Conservation (phyloP, 2,888 invertebrate species). For the Choristoneura rosaceana region DNA sequence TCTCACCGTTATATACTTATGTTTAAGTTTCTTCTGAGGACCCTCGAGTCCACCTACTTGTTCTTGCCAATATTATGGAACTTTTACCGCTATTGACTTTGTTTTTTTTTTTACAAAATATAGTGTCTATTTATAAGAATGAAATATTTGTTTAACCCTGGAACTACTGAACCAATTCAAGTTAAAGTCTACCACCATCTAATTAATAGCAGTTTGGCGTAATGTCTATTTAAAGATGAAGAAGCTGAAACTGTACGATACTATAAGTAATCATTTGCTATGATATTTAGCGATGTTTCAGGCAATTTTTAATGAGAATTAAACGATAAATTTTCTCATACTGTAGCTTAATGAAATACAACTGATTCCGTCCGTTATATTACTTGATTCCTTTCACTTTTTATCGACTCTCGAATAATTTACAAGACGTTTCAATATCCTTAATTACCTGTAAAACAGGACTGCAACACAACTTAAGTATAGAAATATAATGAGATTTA, state of each 20-base stretch:
- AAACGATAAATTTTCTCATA: background rate
- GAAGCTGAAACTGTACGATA: too few relatives aligned
- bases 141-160: too few relatives aligned
- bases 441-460: constrained; percentile 16
- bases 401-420: constrained; percentile 19
- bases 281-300: background rate
- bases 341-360: constrained; percentile 16
- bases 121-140: background rate
- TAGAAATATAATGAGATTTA: background rate
- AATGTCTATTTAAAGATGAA: too few relatives aligned
- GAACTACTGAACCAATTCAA: too few relatives aligned
- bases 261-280: background rate
- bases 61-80: constrained; percentile 6
- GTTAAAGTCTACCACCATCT: too few relatives aligned
- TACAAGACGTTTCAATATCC: background rate
- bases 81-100: constrained; percentile 18
- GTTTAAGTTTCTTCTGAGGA: constrained; percentile 46
- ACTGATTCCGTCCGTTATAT: constrained; percentile 19
- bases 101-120: constrained; percentile 11
- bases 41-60: constrained; percentile 44
- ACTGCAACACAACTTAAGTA: constrained; percentile 8
- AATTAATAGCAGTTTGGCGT: too few relatives aligned
- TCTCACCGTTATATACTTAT: constrained; percentile 52
- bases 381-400: constrained; percentile 37
- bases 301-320: background rate